Base-by-base conservation (phyloP, 2,113 vertebrate genomes). In the Brienomyrus longianalis region DNA sequence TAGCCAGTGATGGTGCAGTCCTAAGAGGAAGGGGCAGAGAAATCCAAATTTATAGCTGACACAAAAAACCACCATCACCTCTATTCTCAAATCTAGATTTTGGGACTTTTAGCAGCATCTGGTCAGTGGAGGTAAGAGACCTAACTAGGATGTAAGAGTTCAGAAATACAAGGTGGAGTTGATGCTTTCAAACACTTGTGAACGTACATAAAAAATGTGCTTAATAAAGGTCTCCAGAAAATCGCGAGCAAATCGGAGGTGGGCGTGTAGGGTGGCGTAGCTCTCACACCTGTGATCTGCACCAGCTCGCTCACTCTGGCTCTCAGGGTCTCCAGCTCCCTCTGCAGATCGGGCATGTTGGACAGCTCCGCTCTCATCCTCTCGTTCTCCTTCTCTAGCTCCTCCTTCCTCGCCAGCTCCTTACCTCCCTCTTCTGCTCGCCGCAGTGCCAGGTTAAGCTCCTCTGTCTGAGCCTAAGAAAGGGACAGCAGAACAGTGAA, bases 281-380 rank as follows among this genome's bases (percentile, higher is more conserved):
- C 35, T 15, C 17, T 51, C 3, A 0, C 91, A 96, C 96, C 95
- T 93, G 94, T 91, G 52, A 96, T 93, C 52, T 94, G 94, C 86
- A 90, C 93, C 83, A 96, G 94, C 88, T 96, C 95, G 0, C 92
- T 93, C 62, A 96, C 94, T 89, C 95, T 91, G 13, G 92, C 90
- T 90, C 93, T 93, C 90, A 96, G 94, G 77, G 59, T 93, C 92
- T 96, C 92, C 90, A 96, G 91, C 91, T 96, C 95, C 31, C 87
- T 93, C 91, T 92, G 96, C 87, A 96, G 93, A 59, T 92, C 91
- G 7, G 95, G 95, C 87, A 96, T 91, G 48, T 91, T 91, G 1
- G 92, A 92, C 89, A 96, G 90, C 91, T 96, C 94, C 52, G 93
- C 91, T 88, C 92, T 95, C 91, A 96, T 47, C 74, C 88, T 92